phyloP scores from a whole-genome alignment of 2,113 vertebrate genomes.

The Xiphorhynchus elegans region DNA sequence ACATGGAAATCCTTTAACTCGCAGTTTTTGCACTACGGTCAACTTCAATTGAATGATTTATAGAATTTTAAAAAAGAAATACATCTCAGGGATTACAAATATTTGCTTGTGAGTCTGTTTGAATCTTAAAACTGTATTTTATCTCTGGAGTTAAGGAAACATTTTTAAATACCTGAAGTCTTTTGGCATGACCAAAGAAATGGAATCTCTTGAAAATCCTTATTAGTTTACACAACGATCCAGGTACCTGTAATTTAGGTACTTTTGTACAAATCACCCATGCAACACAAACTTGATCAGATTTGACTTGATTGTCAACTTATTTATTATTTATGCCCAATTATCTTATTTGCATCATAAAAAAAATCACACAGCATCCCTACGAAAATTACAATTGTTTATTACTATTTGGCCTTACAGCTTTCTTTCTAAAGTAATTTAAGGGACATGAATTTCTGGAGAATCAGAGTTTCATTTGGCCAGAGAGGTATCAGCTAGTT shows the following conservation, averaged over 20 bases:
- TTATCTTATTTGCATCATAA: background rate
- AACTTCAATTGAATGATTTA: background rate
- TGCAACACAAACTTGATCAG: background rate
- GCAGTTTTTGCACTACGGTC: background rate
- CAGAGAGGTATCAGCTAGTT: background rate
- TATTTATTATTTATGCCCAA: background rate
- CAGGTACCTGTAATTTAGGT: background rate
- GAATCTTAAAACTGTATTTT: background rate
- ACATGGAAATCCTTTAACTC: background rate
- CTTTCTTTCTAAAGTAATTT: background rate
- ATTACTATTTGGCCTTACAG: background rate
- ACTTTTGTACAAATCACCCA: background rate
- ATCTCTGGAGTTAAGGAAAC: background rate
- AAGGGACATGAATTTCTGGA: background rate
- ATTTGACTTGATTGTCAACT: background rate
- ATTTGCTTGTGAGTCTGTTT: background rate
- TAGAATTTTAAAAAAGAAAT: background rate
- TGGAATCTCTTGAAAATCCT: background rate
- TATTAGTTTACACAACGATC: background rate
- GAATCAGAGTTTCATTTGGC: background rate
- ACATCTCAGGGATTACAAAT: background rate
- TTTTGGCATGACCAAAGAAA: background rate
- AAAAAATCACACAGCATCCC: background rate
- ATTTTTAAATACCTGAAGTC: background rate
- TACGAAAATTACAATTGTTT: background rate